phyloP scores from a whole-genome alignment of 2,797 vertebrate species.

The Microctenopoma stevenorrisi region DNA sequence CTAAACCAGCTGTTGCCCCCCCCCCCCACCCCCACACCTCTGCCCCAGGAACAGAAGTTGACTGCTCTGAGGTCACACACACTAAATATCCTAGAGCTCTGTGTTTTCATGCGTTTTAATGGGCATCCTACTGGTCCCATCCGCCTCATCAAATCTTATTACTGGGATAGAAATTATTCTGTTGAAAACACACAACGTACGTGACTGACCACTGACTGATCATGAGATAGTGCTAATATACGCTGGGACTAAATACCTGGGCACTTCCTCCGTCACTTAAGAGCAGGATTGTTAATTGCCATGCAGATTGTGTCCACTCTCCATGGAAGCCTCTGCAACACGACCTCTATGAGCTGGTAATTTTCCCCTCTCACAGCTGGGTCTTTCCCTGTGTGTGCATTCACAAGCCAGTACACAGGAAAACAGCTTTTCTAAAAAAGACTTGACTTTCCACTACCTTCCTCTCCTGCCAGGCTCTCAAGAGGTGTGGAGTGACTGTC shows the following conservation, averaged over 20 bases:
- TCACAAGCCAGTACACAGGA: constrained; percentile 6
- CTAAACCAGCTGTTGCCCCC: constrained; percentile 65
- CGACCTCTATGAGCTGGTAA: constrained; percentile 3
- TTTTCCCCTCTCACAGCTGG: constrained; percentile 13
- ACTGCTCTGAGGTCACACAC: constrained; percentile 48
- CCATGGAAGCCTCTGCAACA: not conserved
- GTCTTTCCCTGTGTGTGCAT: constrained; percentile 3
- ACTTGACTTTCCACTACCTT: constrained; percentile 43
- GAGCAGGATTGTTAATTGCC: not conserved
- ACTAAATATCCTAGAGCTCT: constrained; percentile 45
- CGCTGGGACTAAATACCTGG: not conserved
- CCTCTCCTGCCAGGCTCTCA: constrained; percentile 43
- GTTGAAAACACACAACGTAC: constrained; percentile 1
- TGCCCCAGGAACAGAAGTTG: constrained; percentile 49
- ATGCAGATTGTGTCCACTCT: constrained; percentile 2
- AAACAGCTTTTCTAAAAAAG: constrained; percentile 31
- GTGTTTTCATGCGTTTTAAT: constrained; percentile 67
- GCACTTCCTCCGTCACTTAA: constrained; percentile 2
- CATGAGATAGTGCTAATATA: constrained; percentile 3
- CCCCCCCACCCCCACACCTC: constrained; percentile 19
- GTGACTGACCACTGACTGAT: constrained; percentile 10
- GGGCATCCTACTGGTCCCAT: constrained; percentile 60
- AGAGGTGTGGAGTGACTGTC: constrained; percentile 68
- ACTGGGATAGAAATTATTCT: constrained; percentile 29
- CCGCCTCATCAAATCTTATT: constrained; percentile 50